Conservation (phyloP, 1,140 invertebrate genomes). For the Calycopis cecrops region DNA sequence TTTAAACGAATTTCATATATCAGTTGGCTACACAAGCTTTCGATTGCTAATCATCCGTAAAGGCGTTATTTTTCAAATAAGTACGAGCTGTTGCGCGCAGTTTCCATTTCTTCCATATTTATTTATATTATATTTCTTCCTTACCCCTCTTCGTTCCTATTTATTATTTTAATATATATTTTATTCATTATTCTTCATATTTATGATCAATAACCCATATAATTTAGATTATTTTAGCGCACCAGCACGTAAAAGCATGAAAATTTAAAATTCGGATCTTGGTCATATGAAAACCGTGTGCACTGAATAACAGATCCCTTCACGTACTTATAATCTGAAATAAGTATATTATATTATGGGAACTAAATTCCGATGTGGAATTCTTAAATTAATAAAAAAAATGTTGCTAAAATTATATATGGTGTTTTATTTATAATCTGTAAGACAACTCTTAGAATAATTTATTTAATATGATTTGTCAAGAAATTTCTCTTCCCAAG, state of each 20-base stretch:
- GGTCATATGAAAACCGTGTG: constrained; percentile 25
- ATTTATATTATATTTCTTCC: background rate
- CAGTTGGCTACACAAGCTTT: background rate
- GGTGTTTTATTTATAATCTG: constrained; percentile 51
- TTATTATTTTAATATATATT: background rate
- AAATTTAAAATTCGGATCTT: constrained; percentile 6
- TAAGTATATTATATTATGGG: constrained; percentile 61
- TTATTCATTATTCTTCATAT: too few species aligned
- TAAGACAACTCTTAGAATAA: too few species aligned
- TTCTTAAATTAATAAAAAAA: constrained; percentile 76
- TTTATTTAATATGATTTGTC: too few species aligned
- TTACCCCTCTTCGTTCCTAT: background rate
- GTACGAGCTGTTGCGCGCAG: constrained; percentile 11
- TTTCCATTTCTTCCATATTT: background rate
- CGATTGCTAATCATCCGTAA: too few species aligned
- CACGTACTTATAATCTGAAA: constrained; percentile 59
- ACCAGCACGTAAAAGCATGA: constrained; percentile 9
- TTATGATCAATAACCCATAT: background rate
- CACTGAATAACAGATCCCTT: constrained; percentile 43
- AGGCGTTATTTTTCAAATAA: too few species aligned
- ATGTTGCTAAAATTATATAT: constrained; percentile 71
- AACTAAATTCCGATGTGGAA: constrained; percentile 69
- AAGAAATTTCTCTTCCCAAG: too few species aligned
- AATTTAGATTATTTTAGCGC: constrained; percentile 2
- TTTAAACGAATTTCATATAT: background rate